phyloP scores from a whole-genome alignment of 2,888 invertebrate species.

The Tachystola acroxantha region DNA sequence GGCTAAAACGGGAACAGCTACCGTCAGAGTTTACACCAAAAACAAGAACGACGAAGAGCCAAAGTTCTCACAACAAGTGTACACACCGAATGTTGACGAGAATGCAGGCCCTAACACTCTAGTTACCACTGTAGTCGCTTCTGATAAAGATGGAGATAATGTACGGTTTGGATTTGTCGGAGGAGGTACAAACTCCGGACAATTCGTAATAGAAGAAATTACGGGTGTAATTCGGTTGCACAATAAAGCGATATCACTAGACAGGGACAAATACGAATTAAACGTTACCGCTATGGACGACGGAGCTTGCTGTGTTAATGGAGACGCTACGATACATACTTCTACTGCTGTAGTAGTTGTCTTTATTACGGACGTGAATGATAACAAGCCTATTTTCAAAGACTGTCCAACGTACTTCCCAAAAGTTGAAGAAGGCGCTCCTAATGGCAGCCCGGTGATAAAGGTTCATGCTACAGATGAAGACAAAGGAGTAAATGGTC shows the following conservation, averaged over 20 bases:
- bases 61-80: slow-evolving; percentile 97
- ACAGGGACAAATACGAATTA: slow-evolving; percentile 95
- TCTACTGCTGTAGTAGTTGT: slow-evolving; percentile 97
- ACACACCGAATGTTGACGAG: slow-evolving; percentile 97
- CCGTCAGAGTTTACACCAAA: slow-evolving; percentile 96
- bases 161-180: slow-evolving; percentile 95
- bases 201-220: slow-evolving; percentile 96
- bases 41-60: slow-evolving; percentile 99
- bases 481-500: slow-evolving; percentile 97
- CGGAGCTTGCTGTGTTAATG: slow-evolving; percentile 96
- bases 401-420: slow-evolving; percentile 95
- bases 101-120: slow-evolving; percentile 96
- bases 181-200: slow-evolving; percentile 92
- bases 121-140: slow-evolving; percentile 97
- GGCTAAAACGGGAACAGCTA: slow-evolving; percentile 93
- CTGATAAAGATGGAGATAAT: slow-evolving; percentile 98
- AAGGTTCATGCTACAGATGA: slow-evolving; percentile 96
- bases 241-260: slow-evolving; percentile 90
- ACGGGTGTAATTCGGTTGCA: slow-evolving; percentile 95
- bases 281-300: slow-evolving; percentile 99
- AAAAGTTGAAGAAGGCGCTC: slow-evolving; percentile 95
- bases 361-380: slow-evolving; percentile 97
- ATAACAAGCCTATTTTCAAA: slow-evolving; percentile 97
- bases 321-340: slow-evolving; percentile 91
- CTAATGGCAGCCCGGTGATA: slow-evolving; percentile 95